Evolutionary conservation across 2,888 invertebrate species (phyloP).

Genomic region (Acheta domesticus): DNA sequence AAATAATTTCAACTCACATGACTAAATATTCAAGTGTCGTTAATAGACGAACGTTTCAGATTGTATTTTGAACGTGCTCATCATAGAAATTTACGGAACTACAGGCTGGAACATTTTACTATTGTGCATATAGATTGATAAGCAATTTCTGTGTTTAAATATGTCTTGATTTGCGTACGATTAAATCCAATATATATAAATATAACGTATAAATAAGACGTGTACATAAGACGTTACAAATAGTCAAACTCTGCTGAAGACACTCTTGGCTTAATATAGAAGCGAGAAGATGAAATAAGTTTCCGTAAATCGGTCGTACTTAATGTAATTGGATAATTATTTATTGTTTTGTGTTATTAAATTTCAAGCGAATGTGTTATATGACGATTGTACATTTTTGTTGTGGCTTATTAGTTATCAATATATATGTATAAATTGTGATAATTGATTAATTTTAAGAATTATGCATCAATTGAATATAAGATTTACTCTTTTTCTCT

Average conservation of each 20-base stretch:
- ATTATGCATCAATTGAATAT: too few species aligned
- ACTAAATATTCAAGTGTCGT: too few species aligned
- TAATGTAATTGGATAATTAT: not conserved
- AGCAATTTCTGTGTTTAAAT: constrained; percentile 18
- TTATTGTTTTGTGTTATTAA: not conserved
- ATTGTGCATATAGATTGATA: constrained; percentile 1
- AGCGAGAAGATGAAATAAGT: not conserved
- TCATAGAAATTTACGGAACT: not conserved
- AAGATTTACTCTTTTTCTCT: too few species aligned
- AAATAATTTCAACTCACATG: too few species aligned
- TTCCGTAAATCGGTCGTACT: constrained; percentile 2
- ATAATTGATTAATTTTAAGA: not conserved
- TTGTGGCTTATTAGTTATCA: not conserved
- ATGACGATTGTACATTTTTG: constrained; percentile 4
- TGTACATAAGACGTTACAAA: constrained; percentile 2
- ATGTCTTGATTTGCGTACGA: constrained; percentile 10
- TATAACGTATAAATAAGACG: constrained; percentile 2
- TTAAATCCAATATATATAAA: constrained; percentile 1
- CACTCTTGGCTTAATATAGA: not conserved
- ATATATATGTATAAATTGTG: not conserved
- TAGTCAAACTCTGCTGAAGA: constrained; percentile 1
- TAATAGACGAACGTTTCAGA: too few species aligned
- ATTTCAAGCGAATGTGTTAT: not conserved
- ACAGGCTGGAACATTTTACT: not conserved
- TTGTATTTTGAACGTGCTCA: not conserved